Evolutionary conservation across 2,888 invertebrate species (phyloP).

Genomic region (Ariolimax columbianus): DNA sequence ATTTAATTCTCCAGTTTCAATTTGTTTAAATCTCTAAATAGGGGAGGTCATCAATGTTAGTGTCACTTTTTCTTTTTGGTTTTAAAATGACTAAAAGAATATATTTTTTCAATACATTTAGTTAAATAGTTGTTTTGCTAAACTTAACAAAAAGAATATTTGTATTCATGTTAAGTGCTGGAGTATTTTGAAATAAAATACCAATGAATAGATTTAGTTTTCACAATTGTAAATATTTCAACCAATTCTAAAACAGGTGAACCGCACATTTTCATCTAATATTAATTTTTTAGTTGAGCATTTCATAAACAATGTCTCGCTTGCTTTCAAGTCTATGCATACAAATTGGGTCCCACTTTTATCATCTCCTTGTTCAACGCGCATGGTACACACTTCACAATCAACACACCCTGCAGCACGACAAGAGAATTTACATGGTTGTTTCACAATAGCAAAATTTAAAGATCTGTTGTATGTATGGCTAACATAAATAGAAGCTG

Average conservation of each 20-base stretch:
- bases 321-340: not conserved
- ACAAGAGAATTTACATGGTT: not conserved
- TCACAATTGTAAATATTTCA: not conserved
- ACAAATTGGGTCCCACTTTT: not conserved
- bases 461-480: not conserved
- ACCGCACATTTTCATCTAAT: not conserved
- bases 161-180: too few species aligned
- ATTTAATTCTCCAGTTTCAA: too few species aligned
- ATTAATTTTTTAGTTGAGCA: not conserved
- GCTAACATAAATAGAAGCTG: not conserved
- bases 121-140: too few species aligned
- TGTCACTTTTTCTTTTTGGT: too few species aligned
- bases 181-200: too few species aligned
- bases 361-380: not conserved
- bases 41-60: too few species aligned
- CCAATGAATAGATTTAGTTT: not conserved
- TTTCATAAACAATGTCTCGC: not conserved
- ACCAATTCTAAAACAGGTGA: not conserved
- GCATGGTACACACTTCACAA: not conserved
- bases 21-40: too few species aligned
- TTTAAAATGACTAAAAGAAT: too few species aligned
- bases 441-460: not conserved
- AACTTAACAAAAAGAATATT: too few species aligned
- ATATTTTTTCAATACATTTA: too few species aligned
- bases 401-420: not conserved